Evolutionary conservation across 2,888 invertebrate species (phyloP).

Genomic region (Helicoverpa assulta): DNA sequence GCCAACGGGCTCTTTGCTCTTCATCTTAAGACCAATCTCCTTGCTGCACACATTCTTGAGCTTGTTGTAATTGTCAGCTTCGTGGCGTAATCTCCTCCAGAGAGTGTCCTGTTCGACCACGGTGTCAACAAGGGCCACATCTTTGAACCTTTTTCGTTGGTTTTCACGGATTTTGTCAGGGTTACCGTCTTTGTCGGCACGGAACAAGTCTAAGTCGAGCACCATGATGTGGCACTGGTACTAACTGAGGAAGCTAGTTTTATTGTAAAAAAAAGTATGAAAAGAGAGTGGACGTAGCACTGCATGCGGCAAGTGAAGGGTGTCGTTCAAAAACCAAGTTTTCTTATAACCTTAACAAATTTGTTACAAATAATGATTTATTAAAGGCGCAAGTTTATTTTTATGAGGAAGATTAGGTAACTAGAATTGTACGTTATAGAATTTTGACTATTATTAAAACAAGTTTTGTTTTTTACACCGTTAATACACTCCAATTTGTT

Average conservation of each 20-base stretch:
- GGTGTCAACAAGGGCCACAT: constrained; percentile 96
- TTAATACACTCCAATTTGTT: background rate
- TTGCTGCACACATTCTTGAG: constrained; percentile 99
- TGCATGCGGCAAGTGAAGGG: constrained; percentile 58
- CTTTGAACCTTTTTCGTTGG: constrained; percentile 98
- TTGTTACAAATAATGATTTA: background rate
- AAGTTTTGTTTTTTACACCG: background rate
- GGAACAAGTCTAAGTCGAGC: constrained; percentile 98
- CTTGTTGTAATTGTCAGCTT: constrained; percentile 98
- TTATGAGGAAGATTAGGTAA: background rate
- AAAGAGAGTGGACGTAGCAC: constrained; percentile 56
- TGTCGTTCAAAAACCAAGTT: constrained; percentile 30
- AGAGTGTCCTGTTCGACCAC: constrained; percentile 96
- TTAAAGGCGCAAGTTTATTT: too few relatives aligned
- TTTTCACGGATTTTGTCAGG: constrained; percentile 97
- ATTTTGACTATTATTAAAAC: background rate
- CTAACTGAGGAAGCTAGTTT: constrained; percentile 26
- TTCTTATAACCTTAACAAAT: background rate
- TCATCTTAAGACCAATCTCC: constrained; percentile 99
- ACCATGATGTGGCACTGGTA: constrained; percentile 93
- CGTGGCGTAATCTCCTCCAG: constrained; percentile 97
- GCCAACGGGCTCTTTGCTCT: constrained; percentile 94
- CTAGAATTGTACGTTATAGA: background rate
- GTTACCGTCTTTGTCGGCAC: constrained; percentile 98
- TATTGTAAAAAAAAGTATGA: constrained; percentile 32